Base-by-base conservation (phyloP, 92 coral and sea anemone species). In the Palythoa heliodiscus region DNA sequence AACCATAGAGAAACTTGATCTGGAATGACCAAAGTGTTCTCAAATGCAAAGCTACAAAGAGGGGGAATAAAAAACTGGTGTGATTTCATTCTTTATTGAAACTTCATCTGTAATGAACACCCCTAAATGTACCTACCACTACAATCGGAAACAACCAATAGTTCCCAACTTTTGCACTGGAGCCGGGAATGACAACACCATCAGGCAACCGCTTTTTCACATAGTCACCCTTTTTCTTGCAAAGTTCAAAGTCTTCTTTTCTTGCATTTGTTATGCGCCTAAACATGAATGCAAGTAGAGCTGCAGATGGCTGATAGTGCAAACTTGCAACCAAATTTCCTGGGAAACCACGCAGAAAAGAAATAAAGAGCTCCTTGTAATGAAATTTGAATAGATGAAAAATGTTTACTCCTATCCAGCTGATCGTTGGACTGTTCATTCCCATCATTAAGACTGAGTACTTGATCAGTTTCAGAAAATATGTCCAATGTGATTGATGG, bases 141-240 rank as follows among this genome's bases (percentile, higher is more conserved):
- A 96, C 73, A 25, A 96, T 75, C 4, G 99, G 99, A 77, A 96
- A 96, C 57, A 96, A 83, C 99, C 99, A 96, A 79, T 96, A 96
- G 78, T 90, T 96, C 40, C 77, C 68, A 9, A 84, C 74, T 43
- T 87, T 91, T 70, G 99, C 88, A 25, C 91, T 95, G 69, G 71
- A 63, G 3, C 99, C 99, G 75, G 99, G 99, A 40, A 96, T 88
- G 76, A 96, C 91, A 10, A 96, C 93, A 84, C 89, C 89, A 5
- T 86, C 89, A 13, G 93, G 98, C 66, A 96, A 78, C 73, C 86
- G 89, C n/a, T 82, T 81, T 60, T 83, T 87, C 24, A 96, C 98
- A 91, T 94, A 94, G 78, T 96, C 99, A 24, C 99, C 99, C 78
- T 96, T 96, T 68, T 75, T 85, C 87, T 92, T 94, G 70, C 91